A percentile compares a stretch with the other conserved stretches of the same genome.
These are phyloP conservation scores for Lamellibrachia luymesi DNA, from an alignment of 1,140 invertebrate genomes.

Conservation along the genomic window DNA sequence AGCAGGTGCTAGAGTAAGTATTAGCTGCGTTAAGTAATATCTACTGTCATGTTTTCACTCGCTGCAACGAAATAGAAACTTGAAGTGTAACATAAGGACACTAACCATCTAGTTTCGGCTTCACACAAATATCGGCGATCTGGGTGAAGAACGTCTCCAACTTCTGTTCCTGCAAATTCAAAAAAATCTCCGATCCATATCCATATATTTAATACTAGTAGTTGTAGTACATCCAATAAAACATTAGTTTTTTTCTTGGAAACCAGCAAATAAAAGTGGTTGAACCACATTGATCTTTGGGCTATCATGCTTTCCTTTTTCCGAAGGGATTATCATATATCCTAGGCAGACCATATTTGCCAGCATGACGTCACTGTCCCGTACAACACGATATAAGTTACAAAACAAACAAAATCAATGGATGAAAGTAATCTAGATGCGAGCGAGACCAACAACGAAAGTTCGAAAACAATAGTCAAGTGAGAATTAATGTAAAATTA, in stretches of 20 bases:
- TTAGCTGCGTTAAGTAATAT: too few relatives aligned
- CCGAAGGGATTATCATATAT: neutral
- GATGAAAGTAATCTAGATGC: neutral
- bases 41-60: too few relatives aligned
- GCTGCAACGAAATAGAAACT: too few relatives aligned
- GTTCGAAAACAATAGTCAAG: neutral
- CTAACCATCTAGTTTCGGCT: neutral
- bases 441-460: neutral
- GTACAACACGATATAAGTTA: neutral
- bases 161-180: neutral
- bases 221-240: too few relatives aligned
- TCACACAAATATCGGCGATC: neutral
- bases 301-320: neutral
- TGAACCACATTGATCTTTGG: too few relatives aligned
- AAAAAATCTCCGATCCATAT: neutral
- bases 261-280: too few relatives aligned
- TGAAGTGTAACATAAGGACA: neutral
- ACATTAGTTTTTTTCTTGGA: too few relatives aligned
- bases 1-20: too few relatives aligned
- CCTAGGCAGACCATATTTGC: neutral
- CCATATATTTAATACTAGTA: too few relatives aligned
- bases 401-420: neutral
- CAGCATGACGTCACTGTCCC: neutral
- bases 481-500: too few relatives aligned
- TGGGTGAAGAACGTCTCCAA: neutral